phyloP scores from a whole-genome alignment of 2,888 invertebrate species.

The Ganaspis brasiliensis region DNA sequence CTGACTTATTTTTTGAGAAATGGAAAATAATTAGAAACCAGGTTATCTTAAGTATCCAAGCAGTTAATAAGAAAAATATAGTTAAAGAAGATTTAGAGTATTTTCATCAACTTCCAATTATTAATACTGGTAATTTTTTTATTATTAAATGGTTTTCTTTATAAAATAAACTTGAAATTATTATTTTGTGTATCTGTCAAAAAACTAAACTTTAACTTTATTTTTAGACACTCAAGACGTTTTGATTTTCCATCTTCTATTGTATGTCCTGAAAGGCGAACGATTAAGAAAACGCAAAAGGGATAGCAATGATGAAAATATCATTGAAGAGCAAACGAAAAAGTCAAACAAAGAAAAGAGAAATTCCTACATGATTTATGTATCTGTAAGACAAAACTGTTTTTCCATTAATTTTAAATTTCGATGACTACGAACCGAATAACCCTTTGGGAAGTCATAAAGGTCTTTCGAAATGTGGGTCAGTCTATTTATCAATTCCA shows the following conservation, averaged over 20 bases:
- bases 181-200: not conserved
- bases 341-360: too few species aligned
- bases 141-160: not conserved
- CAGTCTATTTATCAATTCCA: constrained; percentile 54
- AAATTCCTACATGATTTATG: too few species aligned
- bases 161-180: not conserved
- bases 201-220: not conserved
- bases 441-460: constrained; percentile 58
- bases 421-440: constrained; percentile 59
- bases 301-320: not conserved
- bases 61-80: not conserved
- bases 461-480: constrained; percentile 56
- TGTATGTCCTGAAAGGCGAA: not conserved
- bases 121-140: not conserved
- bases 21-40: not conserved
- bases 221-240: constrained; percentile 1
- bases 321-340: not conserved
- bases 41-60: not conserved
- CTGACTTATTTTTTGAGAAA: not conserved
- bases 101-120: not conserved
- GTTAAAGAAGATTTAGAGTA: constrained; percentile 2
- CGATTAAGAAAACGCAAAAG: not conserved
- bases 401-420: constrained; percentile 55
- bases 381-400: not conserved
- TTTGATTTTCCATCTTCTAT: not conserved